Conservation (phyloP, 2,113 vertebrate species). For the Actenoides lindsayi region DNA sequence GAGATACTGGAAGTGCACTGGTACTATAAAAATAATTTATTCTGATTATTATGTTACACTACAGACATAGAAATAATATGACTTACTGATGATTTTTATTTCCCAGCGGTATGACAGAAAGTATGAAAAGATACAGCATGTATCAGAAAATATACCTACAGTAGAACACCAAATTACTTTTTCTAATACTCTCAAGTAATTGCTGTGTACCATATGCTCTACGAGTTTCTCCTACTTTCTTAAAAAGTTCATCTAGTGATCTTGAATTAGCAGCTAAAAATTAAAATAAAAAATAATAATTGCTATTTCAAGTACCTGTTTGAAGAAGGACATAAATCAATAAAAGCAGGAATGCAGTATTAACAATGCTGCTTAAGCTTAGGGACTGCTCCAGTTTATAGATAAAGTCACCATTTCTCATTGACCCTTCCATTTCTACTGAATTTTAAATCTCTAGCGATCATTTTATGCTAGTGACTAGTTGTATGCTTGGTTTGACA, state of each 20-base stretch:
- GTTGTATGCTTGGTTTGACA: too few species aligned
- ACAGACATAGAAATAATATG: not conserved
- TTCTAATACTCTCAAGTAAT: too few species aligned
- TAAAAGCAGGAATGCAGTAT: not conserved
- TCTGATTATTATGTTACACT: not conserved
- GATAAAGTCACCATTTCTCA: not conserved
- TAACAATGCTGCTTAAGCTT: too few species aligned
- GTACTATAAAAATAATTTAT: not conserved
- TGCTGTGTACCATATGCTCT: not conserved
- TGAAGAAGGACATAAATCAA: not conserved
- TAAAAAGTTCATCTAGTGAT: not conserved
- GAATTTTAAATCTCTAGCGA: not conserved
- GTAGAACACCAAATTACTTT: not conserved
- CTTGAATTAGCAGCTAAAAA: not conserved
- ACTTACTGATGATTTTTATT: not conserved
- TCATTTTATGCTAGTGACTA: not conserved
- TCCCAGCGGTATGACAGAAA: not conserved
- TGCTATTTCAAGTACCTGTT: not conserved
- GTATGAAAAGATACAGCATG: not conserved
- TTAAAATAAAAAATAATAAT: not conserved
- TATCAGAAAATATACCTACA: not conserved
- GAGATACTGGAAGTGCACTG: not conserved
- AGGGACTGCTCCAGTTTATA: not conserved
- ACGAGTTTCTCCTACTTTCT: not conserved
- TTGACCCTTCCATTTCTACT: not conserved